Conservation (phyloP, 2,888 invertebrate genomes). For the Spatulosminthurus flaviceps region DNA sequence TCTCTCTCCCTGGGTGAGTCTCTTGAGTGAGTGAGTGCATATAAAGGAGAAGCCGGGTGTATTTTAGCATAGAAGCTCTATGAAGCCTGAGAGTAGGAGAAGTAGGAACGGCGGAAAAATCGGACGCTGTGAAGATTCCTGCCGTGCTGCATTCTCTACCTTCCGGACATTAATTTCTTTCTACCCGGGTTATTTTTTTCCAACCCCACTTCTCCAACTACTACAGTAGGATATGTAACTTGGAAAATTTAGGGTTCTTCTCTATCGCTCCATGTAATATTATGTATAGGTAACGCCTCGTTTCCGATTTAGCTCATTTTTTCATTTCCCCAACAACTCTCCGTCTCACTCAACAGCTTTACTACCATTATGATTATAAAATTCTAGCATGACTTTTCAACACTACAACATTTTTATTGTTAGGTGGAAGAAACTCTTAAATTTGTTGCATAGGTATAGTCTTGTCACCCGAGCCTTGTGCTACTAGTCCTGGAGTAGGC, state of each 20-base stretch:
- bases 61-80: neutral
- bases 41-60: conserved; percentile 30
- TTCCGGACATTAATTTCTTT: conserved; percentile 59
- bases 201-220: neutral
- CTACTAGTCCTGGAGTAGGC: too few relatives aligned
- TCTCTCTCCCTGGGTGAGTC: conserved; percentile 38
- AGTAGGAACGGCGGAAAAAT: conserved; percentile 46
- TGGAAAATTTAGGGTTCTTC: neutral
- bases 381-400: too few relatives aligned
- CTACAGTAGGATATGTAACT: neutral
- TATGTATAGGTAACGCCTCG: conserved; percentile 11
- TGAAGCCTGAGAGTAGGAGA: neutral
- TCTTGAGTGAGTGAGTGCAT: conserved; percentile 44
- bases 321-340: neutral
- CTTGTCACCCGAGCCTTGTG: too few relatives aligned
- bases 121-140: conserved; percentile 50
- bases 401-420: too few relatives aligned
- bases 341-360: neutral
- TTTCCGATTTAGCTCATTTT: neutral
- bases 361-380: too few relatives aligned
- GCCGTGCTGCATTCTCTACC: conserved; percentile 52
- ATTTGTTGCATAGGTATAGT: too few relatives aligned
- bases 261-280: neutral
- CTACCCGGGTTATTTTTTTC: conserved; percentile 34
- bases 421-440: too few relatives aligned